These are phyloP conservation scores for Empidonax alnorum DNA, from an alignment of 2,113 vertebrate genomes.

Conservation along the genomic window DNA sequence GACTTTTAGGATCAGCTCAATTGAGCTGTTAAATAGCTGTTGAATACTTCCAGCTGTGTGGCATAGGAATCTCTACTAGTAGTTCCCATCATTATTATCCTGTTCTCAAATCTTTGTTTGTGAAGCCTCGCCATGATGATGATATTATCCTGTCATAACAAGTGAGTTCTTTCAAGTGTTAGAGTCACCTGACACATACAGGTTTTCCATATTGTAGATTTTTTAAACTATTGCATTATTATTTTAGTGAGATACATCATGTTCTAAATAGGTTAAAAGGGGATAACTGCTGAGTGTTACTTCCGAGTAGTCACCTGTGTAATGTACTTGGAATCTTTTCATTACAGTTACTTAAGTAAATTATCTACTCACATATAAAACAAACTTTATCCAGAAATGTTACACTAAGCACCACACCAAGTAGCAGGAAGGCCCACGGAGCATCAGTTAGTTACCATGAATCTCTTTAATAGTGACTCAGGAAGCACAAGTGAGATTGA, in stretches of 20 bases:
- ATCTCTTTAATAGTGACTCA: background rate
- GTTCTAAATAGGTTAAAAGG: background rate
- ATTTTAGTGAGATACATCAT: background rate
- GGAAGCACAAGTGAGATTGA: background rate
- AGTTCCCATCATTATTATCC: background rate
- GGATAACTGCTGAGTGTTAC: background rate
- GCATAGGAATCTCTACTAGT: background rate
- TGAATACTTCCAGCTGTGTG: background rate
- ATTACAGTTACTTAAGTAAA: background rate
- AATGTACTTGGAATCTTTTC: background rate
- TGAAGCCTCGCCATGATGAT: too few relatives aligned
- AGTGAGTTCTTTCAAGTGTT: background rate
- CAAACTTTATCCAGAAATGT: background rate
- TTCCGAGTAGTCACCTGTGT: background rate
- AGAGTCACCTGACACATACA: background rate
- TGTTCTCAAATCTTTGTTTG: background rate
- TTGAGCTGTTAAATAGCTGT: background rate
- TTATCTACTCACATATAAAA: background rate
- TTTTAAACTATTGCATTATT: background rate
- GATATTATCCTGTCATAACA: background rate
- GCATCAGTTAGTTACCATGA: background rate
- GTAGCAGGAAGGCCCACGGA: fast-evolving
- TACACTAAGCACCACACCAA: background rate
- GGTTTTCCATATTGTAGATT: background rate
- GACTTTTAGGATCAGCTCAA: background rate